phyloP scores from a whole-genome alignment of 2,113 vertebrate genomes.

The Empidonax alnorum region DNA sequence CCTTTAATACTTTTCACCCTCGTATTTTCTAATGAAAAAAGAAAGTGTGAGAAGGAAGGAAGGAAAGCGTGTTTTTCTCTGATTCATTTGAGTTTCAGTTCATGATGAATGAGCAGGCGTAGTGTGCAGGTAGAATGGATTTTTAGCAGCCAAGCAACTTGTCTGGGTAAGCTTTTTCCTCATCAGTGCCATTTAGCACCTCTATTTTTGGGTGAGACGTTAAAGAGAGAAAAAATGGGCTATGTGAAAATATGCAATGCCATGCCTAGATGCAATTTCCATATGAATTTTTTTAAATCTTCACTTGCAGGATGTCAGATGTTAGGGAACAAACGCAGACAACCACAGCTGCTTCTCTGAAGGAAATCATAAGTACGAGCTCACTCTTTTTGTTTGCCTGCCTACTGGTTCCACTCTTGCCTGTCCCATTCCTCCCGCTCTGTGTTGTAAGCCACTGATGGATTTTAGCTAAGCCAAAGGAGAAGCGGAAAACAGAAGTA shows the following conservation, averaged over 20 bases:
- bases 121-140: not conserved
- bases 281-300: conserved; percentile 15
- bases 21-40: not conserved
- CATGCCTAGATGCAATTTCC: not conserved
- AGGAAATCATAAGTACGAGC: not conserved
- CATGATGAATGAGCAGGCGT: not conserved
- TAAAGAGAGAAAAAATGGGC: not conserved
- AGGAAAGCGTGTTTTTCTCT: not conserved
- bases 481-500: not conserved
- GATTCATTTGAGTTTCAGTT: not conserved
- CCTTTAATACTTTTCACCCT: not conserved
- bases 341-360: not conserved
- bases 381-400: not conserved
- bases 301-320: not conserved
- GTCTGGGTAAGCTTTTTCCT: not conserved
- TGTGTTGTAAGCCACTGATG: not conserved
- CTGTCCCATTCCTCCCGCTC: not conserved
- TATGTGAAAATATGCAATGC: not conserved
- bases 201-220: not conserved
- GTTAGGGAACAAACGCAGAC: not conserved
- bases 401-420: not conserved
- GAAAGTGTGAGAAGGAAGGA: not conserved
- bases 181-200: not conserved
- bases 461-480: not conserved
- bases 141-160: not conserved